Base-by-base conservation (phyloP, 2,888 invertebrate genomes). In the Drosophila stalkeri region DNA sequence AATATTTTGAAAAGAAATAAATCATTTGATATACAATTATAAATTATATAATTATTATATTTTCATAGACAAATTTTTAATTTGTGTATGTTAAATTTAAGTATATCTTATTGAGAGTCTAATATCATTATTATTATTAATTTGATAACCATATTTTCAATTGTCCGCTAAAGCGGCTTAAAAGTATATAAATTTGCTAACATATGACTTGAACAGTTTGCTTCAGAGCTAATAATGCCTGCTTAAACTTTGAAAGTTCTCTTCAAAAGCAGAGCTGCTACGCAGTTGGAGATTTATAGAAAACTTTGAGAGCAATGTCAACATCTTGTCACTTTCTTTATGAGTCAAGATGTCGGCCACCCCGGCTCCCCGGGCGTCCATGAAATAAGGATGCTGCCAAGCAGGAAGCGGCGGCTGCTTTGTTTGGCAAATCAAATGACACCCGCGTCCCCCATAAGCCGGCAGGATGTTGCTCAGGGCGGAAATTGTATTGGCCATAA, bases 401-500 rank as follows among this genome's bases (percentile, higher is more conserved):
- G 39, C 35, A 39, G 70, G 64, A 75, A 52, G 49, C 27, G 43
- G 12, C 39, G 55, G 33, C 20, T 43, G 31, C 62, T 64, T 75
- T 60, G 59, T 59, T 49, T 54, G 67, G 47, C 57, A 65, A 63
- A 11, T 52, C 63, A 80, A 87, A 87, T 66, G 67, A 60, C 77
- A 74, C 74, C 77, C 77, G 60, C 61, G 64, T 70, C 55, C 72
- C 73, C 73, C 77, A 67, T 81, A 73, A 73, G 46, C 41, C 64
- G 63, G 46, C 61, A 62, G 66, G 63, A 69, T 52, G 68, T 56
- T n/a, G 63, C 82, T 27, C 31, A 47, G 54, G 67, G 60, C 82
- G 80, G 74, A 80, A 77, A 82, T 82, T 82, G 72, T 81, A 62
- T 80, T 80, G 75, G 65, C 72, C 68, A 72, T 81, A 77, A 81